Base-by-base conservation (phyloP, 1,140 invertebrate genomes). In the Orchestia grillus region DNA sequence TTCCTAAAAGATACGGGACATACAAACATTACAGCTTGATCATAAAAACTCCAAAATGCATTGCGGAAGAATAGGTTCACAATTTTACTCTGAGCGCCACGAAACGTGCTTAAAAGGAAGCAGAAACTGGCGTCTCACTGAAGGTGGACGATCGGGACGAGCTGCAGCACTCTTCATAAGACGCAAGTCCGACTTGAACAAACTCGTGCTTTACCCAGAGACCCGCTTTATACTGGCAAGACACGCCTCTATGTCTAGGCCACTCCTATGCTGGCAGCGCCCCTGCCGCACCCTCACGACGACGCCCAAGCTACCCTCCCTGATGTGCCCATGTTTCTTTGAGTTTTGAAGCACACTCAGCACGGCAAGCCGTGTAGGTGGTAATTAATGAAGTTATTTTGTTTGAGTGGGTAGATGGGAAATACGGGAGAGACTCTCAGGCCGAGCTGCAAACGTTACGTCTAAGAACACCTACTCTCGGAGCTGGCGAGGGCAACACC, bases 131-230 rank as follows among this genome's bases (percentile, higher is more conserved):
- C 3, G 62, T 90, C 88, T 90, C 88, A 90, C 88, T 90, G 88
- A 90, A 90, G 88, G 28, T 28, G 6, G n/a, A 41, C 88, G 42
- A 44, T 4, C 41, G 88, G 43, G 15, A 4, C 3, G 42, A 90
- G 88, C 88, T 44, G 42, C n/a, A 16, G 88, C 88, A 90, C 88
- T 90, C 88, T 42, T 90, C 88, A 42, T 90, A 41, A 90, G 41
- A 90, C 42, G 88, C n/a, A 43, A 90, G 88, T 90, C 88, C 42
- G 88, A 90, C 88, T 90, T 90, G 88, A 28, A 90, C 88, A 90
- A 90, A 90, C 88, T 90, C 15, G 88, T 42, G 88, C 3, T 36
- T 90, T 90, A 44, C 41, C 41, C 88, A 41, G 88, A 42, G 41
- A 41, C n/a, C n/a, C 11, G 88, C 88, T 90, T 90, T 90, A 90